A percentile compares a stretch with the other conserved stretches of the same genome.
phyloP scores from a whole-genome alignment of 2,113 vertebrate species.

The Oostethus manadensis region DNA sequence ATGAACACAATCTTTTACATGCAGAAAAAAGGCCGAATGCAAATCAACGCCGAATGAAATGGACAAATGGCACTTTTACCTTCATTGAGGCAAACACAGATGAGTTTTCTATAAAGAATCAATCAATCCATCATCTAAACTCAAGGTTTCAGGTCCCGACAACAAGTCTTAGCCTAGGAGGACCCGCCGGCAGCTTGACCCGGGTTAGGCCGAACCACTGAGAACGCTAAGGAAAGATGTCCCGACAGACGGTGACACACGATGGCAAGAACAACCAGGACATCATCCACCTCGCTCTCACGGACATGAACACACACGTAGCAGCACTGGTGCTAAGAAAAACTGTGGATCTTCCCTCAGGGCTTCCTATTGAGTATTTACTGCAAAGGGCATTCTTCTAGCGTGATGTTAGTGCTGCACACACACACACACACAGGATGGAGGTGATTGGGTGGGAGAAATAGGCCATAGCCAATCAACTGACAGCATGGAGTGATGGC shows the following conservation, averaged over 20 bases:
- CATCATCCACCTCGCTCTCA: not conserved
- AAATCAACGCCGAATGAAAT: too few species aligned
- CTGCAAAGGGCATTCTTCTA: slow-evolving; percentile 41
- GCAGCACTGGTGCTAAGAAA: slow-evolving; percentile 18
- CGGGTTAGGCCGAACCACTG: not conserved
- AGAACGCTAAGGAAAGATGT: slow-evolving; percentile 7
- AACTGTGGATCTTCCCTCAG: slow-evolving; percentile 27
- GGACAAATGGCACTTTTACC: too few species aligned
- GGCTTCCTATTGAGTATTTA: slow-evolving; percentile 23
- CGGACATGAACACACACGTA: slow-evolving; percentile 31
- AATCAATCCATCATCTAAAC: not conserved
- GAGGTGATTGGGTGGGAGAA: slow-evolving; percentile 28
- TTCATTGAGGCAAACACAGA: too few species aligned
- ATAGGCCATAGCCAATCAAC: slow-evolving; percentile 31
- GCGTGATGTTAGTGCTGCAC: slow-evolving; percentile 36
- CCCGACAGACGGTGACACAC: not conserved
- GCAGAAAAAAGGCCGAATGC: too few species aligned
- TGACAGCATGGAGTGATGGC: slow-evolving; percentile 12
- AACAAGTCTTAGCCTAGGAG: not conserved
- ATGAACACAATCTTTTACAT: too few species aligned
- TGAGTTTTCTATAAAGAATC: not conserved
- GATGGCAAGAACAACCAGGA: not conserved
- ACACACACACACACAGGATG: slow-evolving; percentile 10
- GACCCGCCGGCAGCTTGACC: not conserved
- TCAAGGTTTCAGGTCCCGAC: not conserved